These are phyloP conservation scores for Hydrolagus colliei DNA, from an alignment of 2,797 vertebrate genomes.

Conservation along the genomic window DNA sequence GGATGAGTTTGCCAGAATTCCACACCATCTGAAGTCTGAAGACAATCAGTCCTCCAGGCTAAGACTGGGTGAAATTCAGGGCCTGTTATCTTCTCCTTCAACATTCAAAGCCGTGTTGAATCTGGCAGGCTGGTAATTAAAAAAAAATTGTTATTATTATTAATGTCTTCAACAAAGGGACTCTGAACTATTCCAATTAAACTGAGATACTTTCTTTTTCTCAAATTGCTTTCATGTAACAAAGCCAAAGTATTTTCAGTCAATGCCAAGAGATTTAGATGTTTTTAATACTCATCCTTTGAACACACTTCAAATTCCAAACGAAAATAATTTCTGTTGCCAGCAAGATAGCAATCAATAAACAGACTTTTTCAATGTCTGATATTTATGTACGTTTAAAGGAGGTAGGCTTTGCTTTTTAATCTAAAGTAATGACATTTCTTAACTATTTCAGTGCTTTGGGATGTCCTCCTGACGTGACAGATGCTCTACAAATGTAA, in stretches of 20 bases:
- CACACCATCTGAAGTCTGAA: too few species aligned
- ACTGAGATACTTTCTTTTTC: not conserved
- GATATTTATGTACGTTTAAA: not conserved
- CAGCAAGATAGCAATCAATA: not conserved
- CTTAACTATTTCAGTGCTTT: not conserved
- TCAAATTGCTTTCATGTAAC: not conserved
- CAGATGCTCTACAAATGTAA: too few species aligned
- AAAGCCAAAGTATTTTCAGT: not conserved
- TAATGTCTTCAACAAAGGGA: too few species aligned
- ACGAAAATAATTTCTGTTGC: not conserved
- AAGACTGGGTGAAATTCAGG: too few species aligned
- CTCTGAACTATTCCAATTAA: not conserved
- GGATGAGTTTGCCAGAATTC: too few species aligned
- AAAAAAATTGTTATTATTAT: too few species aligned
- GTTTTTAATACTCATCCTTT: too few species aligned
- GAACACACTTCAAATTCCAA: not conserved
- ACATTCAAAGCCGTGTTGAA: too few species aligned
- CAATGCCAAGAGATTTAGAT: not conserved
- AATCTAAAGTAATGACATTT: not conserved
- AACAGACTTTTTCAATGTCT: not conserved
- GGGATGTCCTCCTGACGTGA: too few species aligned
- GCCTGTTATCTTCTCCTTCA: too few species aligned
- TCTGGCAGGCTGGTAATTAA: too few species aligned
- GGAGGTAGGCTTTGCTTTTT: not conserved
- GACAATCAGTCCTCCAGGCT: too few species aligned